Conservation (phyloP, 1,140 invertebrate species). For the Drosophila azteca region DNA sequence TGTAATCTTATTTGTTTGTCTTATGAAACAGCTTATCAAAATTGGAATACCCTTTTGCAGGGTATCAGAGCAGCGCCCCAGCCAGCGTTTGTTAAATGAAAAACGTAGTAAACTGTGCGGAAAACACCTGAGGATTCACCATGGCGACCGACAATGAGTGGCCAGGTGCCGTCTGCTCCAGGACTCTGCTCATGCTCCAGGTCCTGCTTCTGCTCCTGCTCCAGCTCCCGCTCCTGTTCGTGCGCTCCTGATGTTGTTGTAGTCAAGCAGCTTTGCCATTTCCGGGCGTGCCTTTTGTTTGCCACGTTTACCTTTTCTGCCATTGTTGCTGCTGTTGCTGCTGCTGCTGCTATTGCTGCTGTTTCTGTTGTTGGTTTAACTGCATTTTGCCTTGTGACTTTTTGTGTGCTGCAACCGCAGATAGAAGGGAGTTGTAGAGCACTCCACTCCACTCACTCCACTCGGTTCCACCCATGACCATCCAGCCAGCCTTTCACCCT, state of each 20-base stretch:
- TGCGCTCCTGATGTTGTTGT: conserved; percentile 46
- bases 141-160: conserved; percentile 80
- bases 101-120: conserved; percentile 81
- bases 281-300: conserved; percentile 78
- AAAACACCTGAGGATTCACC: conserved; percentile 83
- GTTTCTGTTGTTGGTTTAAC: conserved; percentile 63
- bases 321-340: conserved; percentile 48
- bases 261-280: conserved; percentile 79
- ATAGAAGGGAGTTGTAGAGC: conserved; percentile 50
- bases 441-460: not conserved
- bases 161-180: conserved; percentile 58
- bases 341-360: conserved; percentile 24
- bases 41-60: no score
- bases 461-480: no score
- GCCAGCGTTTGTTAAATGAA: conserved; percentile 73
- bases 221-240: conserved; percentile 2
- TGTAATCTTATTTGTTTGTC: no score
- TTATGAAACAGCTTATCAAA: no score
- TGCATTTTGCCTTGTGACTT: conserved; percentile 71
- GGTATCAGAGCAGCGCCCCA: no score
- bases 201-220: conserved; percentile 14
- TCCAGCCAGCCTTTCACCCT: no score
- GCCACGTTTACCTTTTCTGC: conserved; percentile 71
- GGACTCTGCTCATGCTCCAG: conserved; percentile 12
- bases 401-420: conserved; percentile 76